Evolutionary conservation across 1,140 invertebrate species (phyloP).

Genomic region (Solenopsis invicta): DNA sequence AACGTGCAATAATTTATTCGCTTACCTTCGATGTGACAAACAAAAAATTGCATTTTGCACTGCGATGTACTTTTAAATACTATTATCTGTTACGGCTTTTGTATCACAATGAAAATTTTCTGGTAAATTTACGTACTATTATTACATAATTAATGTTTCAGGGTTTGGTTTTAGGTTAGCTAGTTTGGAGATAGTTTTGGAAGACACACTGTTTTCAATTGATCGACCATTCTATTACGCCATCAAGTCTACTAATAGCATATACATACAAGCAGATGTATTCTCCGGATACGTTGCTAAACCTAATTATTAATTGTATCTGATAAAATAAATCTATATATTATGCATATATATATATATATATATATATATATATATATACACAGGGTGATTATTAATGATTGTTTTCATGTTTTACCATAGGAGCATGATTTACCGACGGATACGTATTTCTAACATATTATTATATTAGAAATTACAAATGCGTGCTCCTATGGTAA

Average conservation of each 20-base stretch:
- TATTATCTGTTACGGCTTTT: background rate
- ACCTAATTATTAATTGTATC: background rate
- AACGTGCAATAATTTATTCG: background rate
- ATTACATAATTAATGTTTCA: background rate
- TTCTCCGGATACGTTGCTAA: background rate
- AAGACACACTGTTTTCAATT: background rate
- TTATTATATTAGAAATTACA: too few species aligned
- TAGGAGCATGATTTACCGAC: too few species aligned
- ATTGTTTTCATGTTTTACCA: too few species aligned
- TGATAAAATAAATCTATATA: background rate
- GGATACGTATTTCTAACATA: too few species aligned
- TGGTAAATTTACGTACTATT: background rate
- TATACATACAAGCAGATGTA: background rate
- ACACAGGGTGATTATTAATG: too few species aligned
- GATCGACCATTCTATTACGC: conserved; percentile 3
- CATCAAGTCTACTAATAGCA: background rate
- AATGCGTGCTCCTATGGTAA: too few species aligned
- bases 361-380: too few species aligned
- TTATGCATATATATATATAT: background rate
- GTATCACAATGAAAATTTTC: background rate
- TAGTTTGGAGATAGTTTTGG: background rate
- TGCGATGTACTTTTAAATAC: background rate
- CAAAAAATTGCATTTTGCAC: background rate
- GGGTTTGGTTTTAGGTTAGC: too few species aligned
- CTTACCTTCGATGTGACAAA: background rate